These are phyloP conservation scores for Gallirallus australis DNA, from an alignment of 2,797 vertebrate species.

Conservation along the genomic window DNA sequence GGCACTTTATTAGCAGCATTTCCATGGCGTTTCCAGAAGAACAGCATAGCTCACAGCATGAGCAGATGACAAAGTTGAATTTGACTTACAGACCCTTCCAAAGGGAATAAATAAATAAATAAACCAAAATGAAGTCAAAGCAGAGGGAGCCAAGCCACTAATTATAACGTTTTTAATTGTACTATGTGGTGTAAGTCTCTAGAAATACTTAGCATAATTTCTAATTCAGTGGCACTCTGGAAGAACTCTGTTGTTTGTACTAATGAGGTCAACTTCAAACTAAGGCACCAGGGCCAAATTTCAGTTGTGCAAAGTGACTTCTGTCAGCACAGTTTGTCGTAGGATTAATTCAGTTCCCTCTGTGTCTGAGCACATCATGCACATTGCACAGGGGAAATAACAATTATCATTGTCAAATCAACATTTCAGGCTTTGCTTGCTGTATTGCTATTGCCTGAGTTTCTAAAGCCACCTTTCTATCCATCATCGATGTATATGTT, in stretches of 20 bases:
- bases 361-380: background rate
- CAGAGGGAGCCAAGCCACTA: background rate
- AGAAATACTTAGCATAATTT: background rate
- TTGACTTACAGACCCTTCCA: constrained; percentile 37
- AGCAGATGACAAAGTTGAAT: constrained; percentile 32
- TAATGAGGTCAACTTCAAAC: constrained; percentile 11
- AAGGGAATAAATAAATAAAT: background rate
- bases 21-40: constrained; percentile 35
- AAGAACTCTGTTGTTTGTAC: background rate
- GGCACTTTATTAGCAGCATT: constrained; percentile 18
- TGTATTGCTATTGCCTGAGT: background rate
- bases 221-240: background rate
- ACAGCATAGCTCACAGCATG: constrained; percentile 9
- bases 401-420: background rate
- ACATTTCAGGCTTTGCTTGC: background rate
- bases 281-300: background rate
- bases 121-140: constrained; percentile 17
- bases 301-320: background rate
- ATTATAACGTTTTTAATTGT: constrained; percentile 5
- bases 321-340: background rate
- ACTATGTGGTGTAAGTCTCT: background rate
- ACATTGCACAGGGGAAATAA: background rate
- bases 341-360: background rate
- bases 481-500: background rate
- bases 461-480: constrained; percentile 6